A percentile compares a stretch with the other conserved stretches of the same genome.
These are phyloP conservation scores for Cydia fagiglandana DNA, from an alignment of 1,140 invertebrate species.

Conservation along the genomic window DNA sequence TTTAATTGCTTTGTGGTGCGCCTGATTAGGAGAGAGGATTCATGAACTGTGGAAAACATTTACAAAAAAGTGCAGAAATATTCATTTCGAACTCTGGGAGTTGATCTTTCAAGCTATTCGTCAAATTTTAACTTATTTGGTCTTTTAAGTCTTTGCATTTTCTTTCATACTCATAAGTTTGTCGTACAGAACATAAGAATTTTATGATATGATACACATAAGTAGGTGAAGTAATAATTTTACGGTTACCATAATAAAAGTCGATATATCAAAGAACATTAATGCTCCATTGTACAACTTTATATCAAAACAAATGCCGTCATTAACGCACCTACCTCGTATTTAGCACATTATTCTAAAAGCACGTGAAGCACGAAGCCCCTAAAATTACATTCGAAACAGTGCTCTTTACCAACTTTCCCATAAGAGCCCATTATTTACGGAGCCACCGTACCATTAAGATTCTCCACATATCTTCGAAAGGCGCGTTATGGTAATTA, in stretches of 20 bases:
- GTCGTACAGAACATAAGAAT: neutral
- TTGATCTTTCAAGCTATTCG: neutral
- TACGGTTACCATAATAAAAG: neutral
- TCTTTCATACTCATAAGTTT: too few relatives aligned
- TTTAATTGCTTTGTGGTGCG: conserved; percentile 10
- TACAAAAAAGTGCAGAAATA: neutral
- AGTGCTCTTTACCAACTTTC: conserved; percentile 74
- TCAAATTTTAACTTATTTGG: neutral
- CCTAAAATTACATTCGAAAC: conserved; percentile 77
- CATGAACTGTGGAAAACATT: neutral
- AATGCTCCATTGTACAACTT: conserved; percentile 47
- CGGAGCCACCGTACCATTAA: conserved; percentile 77
- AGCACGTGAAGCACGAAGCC: conserved; percentile 66
- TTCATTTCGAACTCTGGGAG: neutral
- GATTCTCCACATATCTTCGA: conserved; percentile 78
- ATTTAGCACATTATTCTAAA: conserved; percentile 53
- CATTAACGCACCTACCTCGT: conserved; percentile 42
- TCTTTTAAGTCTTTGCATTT: too few relatives aligned
- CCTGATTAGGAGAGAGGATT: conserved; percentile 10
- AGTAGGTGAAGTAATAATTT: neutral
- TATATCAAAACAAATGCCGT: conserved; percentile 45
- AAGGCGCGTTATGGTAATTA: conserved; percentile 78
- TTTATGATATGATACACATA: neutral
- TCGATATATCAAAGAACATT: conserved; percentile 32
- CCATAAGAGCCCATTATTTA: conserved; percentile 79